A percentile compares a stretch with the other conserved stretches of the same genome.
phyloP scores from a whole-genome alignment of 64 coral and sea anemone genomes.

The Stichodactyla mertensii region DNA sequence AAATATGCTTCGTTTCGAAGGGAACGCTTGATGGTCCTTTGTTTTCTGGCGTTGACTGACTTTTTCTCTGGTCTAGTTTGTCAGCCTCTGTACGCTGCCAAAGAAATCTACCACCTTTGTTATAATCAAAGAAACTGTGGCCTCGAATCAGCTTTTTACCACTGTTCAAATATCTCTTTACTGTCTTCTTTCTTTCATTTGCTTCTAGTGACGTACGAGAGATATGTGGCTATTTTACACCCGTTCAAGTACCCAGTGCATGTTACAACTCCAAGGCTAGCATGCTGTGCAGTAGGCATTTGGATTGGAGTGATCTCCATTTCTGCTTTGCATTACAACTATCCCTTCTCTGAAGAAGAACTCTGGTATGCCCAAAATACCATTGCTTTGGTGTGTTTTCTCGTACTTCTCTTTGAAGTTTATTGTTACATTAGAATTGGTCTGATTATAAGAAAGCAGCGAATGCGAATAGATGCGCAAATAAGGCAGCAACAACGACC shows the following conservation, averaged over 20 bases:
- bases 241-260: neutral
- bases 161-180: neutral
- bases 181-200: neutral
- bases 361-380: neutral
- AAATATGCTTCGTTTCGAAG: neutral
- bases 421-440: neutral
- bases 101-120: neutral
- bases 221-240: neutral
- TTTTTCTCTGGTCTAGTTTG: neutral
- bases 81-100: neutral
- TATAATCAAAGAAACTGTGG: neutral
- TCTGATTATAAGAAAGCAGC: neutral
- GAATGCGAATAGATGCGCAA: neutral
- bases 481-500: no score
- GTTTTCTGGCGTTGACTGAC: neutral
- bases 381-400: neutral
- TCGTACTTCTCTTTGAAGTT: neutral
- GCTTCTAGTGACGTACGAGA: neutral
- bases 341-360: neutral
- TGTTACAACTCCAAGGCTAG: neutral
- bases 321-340: neutral
- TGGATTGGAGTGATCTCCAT: neutral
- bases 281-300: neutral
- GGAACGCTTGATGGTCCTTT: neutral
- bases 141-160: neutral